phyloP scores from a whole-genome alignment of 2,888 invertebrate species.

The Homarus gammarus region DNA sequence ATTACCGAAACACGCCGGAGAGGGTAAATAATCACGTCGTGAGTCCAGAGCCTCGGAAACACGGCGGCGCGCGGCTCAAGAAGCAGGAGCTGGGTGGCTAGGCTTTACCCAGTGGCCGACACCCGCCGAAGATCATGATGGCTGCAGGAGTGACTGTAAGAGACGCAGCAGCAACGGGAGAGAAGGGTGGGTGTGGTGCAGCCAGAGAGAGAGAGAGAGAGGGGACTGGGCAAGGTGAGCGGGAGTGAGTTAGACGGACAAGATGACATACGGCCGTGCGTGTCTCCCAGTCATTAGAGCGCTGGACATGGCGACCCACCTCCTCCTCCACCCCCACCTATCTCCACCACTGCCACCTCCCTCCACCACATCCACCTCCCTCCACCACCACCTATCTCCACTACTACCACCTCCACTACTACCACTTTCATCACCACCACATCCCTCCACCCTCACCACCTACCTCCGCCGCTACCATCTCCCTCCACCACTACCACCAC shows the following conservation, averaged over 20 bases:
- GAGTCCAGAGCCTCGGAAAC: background rate
- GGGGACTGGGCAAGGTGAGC: constrained; percentile 6
- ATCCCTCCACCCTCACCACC: no score
- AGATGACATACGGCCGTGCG: constrained; percentile 12
- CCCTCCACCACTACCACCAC: no score
- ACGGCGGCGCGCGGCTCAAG: no score
- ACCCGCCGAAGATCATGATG: background rate
- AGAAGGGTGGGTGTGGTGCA: no score
- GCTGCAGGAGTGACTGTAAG: background rate
- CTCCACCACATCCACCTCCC: no score
- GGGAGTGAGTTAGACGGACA: constrained; percentile 5
- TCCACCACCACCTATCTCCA: no score
- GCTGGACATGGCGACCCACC: constrained; percentile 3
- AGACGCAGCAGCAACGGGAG: background rate
- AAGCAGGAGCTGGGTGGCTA: background rate
- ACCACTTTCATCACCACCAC: no score
- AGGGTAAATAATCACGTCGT: background rate
- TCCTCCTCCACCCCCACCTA: no score
- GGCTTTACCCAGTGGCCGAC: background rate
- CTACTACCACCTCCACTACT: no score
- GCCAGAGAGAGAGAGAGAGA: no score
- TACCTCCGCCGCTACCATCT: no score
- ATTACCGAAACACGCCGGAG: background rate
- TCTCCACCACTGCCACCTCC: no score
- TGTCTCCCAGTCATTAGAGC: constrained; percentile 26